Evolutionary conservation across 2,888 invertebrate species (phyloP).

Genomic region (Folsomia manolachei): DNA sequence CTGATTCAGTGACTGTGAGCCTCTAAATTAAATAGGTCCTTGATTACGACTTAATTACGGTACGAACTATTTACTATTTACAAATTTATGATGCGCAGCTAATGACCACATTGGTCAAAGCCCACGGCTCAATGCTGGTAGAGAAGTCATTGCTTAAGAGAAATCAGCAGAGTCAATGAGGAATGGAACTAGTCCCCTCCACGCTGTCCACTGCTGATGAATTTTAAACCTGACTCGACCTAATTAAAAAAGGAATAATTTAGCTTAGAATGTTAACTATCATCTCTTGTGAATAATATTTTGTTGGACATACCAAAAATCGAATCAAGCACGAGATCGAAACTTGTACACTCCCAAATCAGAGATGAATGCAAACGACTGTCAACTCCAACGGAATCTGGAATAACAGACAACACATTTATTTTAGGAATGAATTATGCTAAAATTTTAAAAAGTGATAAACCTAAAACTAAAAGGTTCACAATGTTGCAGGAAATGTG

Average conservation of each 20-base stretch:
- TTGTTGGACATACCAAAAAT: background rate
- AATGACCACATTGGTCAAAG: conserved; percentile 34
- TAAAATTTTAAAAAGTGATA: too few relatives aligned
- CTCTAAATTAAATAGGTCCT: background rate
- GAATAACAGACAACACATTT: background rate
- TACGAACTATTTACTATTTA: conserved; percentile 12
- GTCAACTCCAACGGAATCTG: background rate
- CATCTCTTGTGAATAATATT: too few relatives aligned
- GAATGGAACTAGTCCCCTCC: background rate
- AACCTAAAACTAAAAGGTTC: too few relatives aligned
- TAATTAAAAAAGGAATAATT: background rate
- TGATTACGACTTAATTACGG: background rate
- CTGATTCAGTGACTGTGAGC: background rate
- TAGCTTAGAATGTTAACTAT: background rate
- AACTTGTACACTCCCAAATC: background rate
- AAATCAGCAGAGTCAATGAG: background rate
- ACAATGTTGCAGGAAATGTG: too few relatives aligned
- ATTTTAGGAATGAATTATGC: background rate
- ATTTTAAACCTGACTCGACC: background rate
- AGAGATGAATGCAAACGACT: background rate
- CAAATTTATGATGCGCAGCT: conserved; percentile 13
- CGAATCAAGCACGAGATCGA: background rate
- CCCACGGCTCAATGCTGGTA: background rate
- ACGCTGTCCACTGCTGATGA: background rate
- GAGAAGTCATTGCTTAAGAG: background rate